A percentile compares a stretch with the other conserved stretches of the same genome.
These are phyloP conservation scores for Hydrochoerus hydrochaeris DNA, from an alignment of 2,113 vertebrate genomes.

Conservation along the genomic window DNA sequence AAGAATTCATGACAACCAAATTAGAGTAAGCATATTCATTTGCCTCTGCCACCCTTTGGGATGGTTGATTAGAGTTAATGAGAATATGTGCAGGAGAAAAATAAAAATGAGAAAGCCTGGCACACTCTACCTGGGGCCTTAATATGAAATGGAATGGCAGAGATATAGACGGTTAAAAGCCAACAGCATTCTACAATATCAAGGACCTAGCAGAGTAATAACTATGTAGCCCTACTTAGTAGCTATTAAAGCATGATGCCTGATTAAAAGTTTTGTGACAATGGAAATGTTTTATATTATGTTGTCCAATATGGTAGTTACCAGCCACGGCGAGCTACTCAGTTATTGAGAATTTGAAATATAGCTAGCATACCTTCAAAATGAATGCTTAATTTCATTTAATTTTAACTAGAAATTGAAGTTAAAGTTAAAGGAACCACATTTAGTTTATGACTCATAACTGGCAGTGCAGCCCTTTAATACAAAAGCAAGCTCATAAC, in stretches of 20 bases:
- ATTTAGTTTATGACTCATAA: not conserved
- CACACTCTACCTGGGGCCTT: not conserved
- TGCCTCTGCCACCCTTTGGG: not conserved
- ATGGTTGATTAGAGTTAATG: not conserved
- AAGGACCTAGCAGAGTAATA: not conserved
- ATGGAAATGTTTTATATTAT: not conserved
- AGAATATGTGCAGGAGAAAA: not conserved
- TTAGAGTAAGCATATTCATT: not conserved
- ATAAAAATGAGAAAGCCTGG: not conserved
- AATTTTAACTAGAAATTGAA: not conserved
- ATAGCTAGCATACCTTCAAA: not conserved
- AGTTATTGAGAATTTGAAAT: conserved; percentile 5
- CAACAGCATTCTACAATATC: not conserved
- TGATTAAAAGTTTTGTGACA: not conserved
- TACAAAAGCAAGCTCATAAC: not conserved
- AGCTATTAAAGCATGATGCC: not conserved
- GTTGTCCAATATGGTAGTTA: not conserved
- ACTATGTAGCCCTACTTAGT: accelerated
- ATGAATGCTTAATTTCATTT: not conserved
- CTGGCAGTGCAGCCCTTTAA: not conserved
- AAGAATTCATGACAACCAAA: not conserved
- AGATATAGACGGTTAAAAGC: not conserved
- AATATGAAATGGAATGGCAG: not conserved
- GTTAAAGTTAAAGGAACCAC: not conserved
- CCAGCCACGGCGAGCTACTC: not conserved